Conservation (phyloP, 2,888 invertebrate species). For the Diadromus collaris region DNA sequence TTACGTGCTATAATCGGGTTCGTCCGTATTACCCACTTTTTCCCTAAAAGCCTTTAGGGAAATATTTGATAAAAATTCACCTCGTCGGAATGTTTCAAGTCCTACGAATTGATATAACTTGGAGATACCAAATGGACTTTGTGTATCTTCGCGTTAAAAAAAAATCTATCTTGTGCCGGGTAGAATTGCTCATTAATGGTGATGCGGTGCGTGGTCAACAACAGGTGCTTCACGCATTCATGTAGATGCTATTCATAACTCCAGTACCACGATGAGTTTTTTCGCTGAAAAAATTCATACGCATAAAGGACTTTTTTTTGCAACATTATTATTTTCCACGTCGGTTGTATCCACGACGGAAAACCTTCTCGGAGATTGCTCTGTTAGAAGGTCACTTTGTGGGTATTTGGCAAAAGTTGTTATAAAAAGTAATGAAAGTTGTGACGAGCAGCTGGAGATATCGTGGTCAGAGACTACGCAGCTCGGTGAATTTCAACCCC, state of each 20-base stretch:
- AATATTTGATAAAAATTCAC: background rate
- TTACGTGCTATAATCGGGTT: background rate
- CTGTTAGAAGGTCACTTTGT: background rate
- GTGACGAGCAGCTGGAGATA: background rate
- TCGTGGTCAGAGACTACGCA: background rate
- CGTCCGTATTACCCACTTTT: background rate
- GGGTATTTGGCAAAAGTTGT: slow-evolving; percentile 1
- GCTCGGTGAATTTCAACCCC: slow-evolving; percentile 1
- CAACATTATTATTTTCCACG: background rate
- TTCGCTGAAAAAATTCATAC: background rate
- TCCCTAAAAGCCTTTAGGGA: background rate
- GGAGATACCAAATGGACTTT: background rate
- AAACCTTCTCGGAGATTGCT: background rate
- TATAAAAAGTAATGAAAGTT: slow-evolving; percentile 20
- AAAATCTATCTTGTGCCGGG: background rate
- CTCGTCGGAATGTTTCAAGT: background rate
- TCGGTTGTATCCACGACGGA: background rate
- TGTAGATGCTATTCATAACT: background rate
- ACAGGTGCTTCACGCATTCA: background rate
- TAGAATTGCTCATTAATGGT: background rate
- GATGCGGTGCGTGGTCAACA: slow-evolving; percentile 1
- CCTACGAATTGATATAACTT: background rate
- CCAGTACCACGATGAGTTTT: background rate
- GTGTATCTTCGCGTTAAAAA: background rate
- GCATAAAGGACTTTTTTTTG: background rate